A percentile compares a stretch with the other conserved stretches of the same genome.
phyloP scores from a whole-genome alignment of 2,888 invertebrate genomes.

The Tillus elongatus region DNA sequence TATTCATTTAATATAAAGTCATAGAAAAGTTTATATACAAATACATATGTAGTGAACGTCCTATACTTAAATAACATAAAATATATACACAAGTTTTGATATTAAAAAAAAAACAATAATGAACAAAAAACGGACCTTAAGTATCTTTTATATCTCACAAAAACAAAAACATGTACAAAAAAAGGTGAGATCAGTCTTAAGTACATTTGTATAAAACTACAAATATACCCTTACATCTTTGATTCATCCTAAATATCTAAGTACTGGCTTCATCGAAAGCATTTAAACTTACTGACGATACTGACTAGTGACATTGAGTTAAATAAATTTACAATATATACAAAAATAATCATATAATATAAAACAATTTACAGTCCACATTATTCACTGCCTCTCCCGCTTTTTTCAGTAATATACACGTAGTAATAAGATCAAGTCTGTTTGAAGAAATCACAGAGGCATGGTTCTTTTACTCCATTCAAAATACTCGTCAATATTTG shows the following conservation, averaged over 20 bases:
- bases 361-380: conserved; percentile 17
- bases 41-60: not conserved
- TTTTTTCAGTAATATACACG: no score
- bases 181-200: conserved; percentile 25
- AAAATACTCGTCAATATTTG: no score
- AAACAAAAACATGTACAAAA: conserved; percentile 9
- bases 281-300: conserved; percentile 6
- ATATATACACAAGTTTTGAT: conserved; percentile 1
- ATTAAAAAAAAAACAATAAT: not conserved
- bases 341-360: conserved; percentile 10
- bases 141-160: conserved; percentile 1
- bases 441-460: no score
- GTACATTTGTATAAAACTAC: conserved; percentile 17
- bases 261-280: not conserved
- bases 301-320: conserved; percentile 21
- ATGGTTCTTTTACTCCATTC: no score
- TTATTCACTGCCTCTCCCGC: conserved; percentile 15
- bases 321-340: conserved; percentile 8
- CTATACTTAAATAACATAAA: not conserved
- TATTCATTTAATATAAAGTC: not conserved
- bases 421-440: no score
- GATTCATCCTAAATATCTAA: not conserved
- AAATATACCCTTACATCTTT: conserved; percentile 14
- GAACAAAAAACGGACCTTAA: not conserved
- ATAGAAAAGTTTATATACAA: conserved; percentile 4